Percentiles rank a stretch among this genome's conserved stretches.
Evolutionary conservation across 2,888 invertebrate species (phyloP).

Genomic region (Dorcus hopei): DNA sequence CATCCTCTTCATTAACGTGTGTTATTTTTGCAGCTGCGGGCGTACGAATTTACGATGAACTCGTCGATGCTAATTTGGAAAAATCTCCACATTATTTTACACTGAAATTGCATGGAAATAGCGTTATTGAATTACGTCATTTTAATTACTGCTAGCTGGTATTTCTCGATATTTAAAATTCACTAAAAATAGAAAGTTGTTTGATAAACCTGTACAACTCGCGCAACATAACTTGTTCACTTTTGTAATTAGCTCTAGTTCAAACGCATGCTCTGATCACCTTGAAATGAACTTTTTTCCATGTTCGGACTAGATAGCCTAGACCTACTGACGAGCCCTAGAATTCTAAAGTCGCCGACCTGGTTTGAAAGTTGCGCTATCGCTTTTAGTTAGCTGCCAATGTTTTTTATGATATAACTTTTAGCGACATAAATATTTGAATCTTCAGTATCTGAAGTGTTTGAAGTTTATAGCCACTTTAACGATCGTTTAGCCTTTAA

Average conservation of each 20-base stretch:
- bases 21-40: too few relatives aligned
- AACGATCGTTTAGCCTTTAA: too few relatives aligned
- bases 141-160: too few relatives aligned
- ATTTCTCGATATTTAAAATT: too few relatives aligned
- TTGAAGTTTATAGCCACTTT: too few relatives aligned
- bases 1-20: too few relatives aligned
- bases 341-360: conserved; percentile 8
- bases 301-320: conserved; percentile 8
- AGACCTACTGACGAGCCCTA: conserved; percentile 14
- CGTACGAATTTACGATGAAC: too few relatives aligned
- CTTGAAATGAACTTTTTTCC: conserved; percentile 11
- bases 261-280: conserved; percentile 1
- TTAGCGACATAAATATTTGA: neutral
- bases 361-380: conserved; percentile 6
- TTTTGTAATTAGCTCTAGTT: conserved; percentile 14
- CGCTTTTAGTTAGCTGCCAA: neutral
- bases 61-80: too few relatives aligned
- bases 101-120: too few relatives aligned
- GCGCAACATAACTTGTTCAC: neutral
- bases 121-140: too few relatives aligned
- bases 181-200: neutral
- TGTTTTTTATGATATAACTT: too few relatives aligned
- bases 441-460: neutral
- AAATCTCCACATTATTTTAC: too few relatives aligned
- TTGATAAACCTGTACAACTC: neutral